Conservation (phyloP, 2,113 vertebrate species). For the Urocynchramus pylzowi region DNA sequence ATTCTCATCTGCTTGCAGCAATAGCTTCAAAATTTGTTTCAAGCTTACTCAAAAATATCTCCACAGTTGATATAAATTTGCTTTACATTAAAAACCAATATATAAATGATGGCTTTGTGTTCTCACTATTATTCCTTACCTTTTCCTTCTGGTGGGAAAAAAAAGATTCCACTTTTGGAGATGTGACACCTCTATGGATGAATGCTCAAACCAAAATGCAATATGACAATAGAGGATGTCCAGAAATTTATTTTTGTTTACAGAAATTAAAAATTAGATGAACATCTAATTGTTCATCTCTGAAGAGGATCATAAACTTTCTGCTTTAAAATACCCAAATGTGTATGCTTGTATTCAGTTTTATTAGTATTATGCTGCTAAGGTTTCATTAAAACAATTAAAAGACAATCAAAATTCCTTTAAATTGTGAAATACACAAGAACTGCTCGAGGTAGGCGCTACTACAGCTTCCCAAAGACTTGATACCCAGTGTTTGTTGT, state of each 20-base stretch:
- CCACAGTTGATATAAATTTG: not conserved
- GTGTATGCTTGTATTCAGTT: not conserved
- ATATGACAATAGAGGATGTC: not conserved
- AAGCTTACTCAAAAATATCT: not conserved
- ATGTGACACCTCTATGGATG: not conserved
- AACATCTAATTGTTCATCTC: not conserved
- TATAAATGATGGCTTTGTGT: not conserved
- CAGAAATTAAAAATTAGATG: no score
- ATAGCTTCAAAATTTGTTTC: not conserved
- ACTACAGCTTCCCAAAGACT: not conserved
- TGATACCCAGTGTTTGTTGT: not conserved
- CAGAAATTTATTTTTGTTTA: not conserved
- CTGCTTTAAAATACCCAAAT: not conserved
- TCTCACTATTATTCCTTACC: not conserved
- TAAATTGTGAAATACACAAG: not conserved
- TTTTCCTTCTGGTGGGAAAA: not conserved
- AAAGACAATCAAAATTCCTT: not conserved
- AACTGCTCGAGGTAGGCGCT: accelerated
- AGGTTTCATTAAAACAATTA: not conserved
- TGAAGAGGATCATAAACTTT: not conserved
- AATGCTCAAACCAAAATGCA: not conserved
- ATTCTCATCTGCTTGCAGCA: not conserved
- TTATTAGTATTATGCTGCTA: accelerated
- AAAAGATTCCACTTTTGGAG: not conserved
- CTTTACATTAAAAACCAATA: not conserved